These are phyloP conservation scores for Elaphurus davidianus DNA, from an alignment of 2,113 vertebrate species.

Conservation along the genomic window DNA sequence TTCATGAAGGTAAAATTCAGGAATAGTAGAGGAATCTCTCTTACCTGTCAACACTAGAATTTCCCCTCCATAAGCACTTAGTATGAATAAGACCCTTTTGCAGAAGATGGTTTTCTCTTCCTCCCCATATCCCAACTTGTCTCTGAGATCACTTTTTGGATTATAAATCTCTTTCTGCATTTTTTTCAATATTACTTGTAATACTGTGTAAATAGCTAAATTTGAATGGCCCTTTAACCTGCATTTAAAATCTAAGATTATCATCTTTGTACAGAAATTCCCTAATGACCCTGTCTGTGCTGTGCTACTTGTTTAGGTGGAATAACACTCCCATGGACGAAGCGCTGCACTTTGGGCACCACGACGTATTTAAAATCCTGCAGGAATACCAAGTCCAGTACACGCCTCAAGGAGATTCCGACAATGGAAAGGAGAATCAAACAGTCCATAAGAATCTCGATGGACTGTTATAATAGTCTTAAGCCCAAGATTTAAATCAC, in stretches of 20 bases:
- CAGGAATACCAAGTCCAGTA: constrained; percentile 95
- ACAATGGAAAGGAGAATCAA: constrained; percentile 82
- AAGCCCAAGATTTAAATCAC: constrained; percentile 75
- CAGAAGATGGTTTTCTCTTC: background rate
- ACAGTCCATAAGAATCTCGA: constrained; percentile 95
- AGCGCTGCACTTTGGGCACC: constrained; percentile 98
- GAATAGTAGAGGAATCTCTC: background rate
- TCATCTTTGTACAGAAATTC: background rate
- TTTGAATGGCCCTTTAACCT: background rate
- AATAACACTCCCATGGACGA: constrained; percentile 99
- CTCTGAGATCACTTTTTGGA: background rate
- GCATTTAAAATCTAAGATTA: background rate
- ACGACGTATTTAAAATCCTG: constrained; percentile 96
- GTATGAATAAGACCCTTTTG: background rate
- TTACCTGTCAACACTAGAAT: background rate
- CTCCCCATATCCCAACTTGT: background rate
- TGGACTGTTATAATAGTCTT: constrained; percentile 88
- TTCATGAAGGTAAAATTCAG: background rate
- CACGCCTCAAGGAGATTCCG: constrained; percentile 86
- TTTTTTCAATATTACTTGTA: background rate
- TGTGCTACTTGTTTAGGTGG: constrained; percentile 85
- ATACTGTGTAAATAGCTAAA: background rate
- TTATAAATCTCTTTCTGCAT: background rate
- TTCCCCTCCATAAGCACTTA: background rate
- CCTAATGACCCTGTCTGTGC: background rate